A percentile compares a stretch with the other conserved stretches of the same genome.
Evolutionary conservation across 2,113 vertebrate genomes (phyloP).

Genomic region (Parus major): DNA sequence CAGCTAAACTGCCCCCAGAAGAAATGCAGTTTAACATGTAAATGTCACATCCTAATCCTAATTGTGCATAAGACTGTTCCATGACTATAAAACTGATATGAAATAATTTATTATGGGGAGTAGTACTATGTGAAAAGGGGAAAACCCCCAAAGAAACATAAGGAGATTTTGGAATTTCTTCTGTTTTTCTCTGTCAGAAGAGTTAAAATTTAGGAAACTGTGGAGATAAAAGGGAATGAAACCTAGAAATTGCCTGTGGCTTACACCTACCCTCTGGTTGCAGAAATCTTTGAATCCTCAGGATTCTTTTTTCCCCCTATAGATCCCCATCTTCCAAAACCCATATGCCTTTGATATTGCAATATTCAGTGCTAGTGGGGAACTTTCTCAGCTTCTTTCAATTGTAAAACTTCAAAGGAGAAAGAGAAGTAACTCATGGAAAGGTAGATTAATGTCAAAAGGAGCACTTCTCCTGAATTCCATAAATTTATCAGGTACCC

Average conservation of each 20-base stretch:
- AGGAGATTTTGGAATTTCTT: neutral
- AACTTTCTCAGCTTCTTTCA: neutral
- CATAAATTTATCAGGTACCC: neutral
- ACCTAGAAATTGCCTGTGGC: slow-evolving; percentile 22
- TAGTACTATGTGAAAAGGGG: neutral
- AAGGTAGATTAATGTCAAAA: slow-evolving; percentile 12
- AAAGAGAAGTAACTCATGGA: neutral
- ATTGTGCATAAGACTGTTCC: neutral
- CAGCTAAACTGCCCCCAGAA: neutral
- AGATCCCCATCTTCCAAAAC: neutral
- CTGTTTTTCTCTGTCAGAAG: neutral
- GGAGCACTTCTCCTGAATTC: neutral
- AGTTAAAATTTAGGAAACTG: slow-evolving; percentile 6
- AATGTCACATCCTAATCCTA: neutral
- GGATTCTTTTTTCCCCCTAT: neutral
- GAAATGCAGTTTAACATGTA: neutral
- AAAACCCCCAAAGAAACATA: neutral
- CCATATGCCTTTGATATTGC: slow-evolving; percentile 20
- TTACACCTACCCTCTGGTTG: slow-evolving; percentile 10
- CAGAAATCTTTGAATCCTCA: slow-evolving; percentile 45
- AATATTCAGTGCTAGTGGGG: slow-evolving; percentile 24
- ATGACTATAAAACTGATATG: neutral
- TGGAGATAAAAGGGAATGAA: slow-evolving; percentile 49
- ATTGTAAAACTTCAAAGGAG: slow-evolving; percentile 35
- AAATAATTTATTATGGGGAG: neutral